Conservation (phyloP, 2,113 vertebrate genomes). For the Calyptommatus sinebrachiatus region DNA sequence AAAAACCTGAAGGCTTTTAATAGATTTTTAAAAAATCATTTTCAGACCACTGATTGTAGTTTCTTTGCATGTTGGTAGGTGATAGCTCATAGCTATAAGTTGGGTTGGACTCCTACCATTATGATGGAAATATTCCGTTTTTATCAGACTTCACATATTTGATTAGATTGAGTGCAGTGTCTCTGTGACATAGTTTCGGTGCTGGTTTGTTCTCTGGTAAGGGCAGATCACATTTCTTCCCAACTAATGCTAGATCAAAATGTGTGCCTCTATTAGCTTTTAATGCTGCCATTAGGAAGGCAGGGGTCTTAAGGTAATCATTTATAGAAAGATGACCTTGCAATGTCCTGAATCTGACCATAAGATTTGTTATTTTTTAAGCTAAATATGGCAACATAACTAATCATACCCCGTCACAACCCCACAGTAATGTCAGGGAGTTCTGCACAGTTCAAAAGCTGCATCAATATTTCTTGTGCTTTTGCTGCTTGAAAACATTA, state of each 20-base stretch:
- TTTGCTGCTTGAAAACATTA: neutral
- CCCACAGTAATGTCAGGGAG: neutral
- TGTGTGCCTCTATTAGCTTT: conserved; percentile 30
- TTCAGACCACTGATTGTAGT: neutral
- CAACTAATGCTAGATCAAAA: neutral
- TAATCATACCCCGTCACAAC: neutral
- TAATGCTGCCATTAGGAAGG: conserved; percentile 28
- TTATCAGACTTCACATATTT: neutral
- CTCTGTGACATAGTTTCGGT: neutral
- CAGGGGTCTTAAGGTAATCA: neutral
- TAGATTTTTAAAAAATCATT: neutral
- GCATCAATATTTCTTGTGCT: neutral
- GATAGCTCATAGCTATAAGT: neutral
- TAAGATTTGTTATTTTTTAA: neutral
- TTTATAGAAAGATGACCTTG: neutral
- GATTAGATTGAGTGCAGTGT: neutral
- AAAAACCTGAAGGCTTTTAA: neutral
- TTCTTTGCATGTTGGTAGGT: neutral
- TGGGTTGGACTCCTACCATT: neutral
- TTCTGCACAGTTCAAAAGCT: neutral
- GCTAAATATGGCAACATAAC: neutral
- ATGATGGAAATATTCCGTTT: neutral
- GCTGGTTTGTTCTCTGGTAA: neutral
- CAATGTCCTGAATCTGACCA: neutral
- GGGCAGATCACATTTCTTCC: neutral